These are phyloP conservation scores for Pheosia tremula DNA, from an alignment of 2,888 invertebrate species.

Conservation along the genomic window DNA sequence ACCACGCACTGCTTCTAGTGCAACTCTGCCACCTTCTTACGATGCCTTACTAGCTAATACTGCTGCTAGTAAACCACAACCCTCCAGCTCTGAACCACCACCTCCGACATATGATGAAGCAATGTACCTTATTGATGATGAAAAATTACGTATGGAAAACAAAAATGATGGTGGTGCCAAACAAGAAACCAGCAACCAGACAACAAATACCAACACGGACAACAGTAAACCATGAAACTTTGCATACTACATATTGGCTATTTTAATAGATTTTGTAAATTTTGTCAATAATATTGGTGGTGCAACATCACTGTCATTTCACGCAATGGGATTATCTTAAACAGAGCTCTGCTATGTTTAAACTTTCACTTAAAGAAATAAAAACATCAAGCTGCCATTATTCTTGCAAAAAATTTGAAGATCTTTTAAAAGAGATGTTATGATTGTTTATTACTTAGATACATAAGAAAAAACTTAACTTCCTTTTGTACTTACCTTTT, in stretches of 20 bases:
- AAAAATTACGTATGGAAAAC: slow-evolving; percentile 60
- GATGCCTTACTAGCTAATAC: slow-evolving; percentile 82
- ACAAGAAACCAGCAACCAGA: slow-evolving; percentile 68
- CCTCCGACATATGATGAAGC: slow-evolving; percentile 88
- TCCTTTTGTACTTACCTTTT: slow-evolving; percentile 78
- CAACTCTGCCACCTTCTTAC: slow-evolving; percentile 86
- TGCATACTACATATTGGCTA: slow-evolving; percentile 19
- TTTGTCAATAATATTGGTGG: too few relatives aligned
- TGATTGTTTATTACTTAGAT: slow-evolving; percentile 49
- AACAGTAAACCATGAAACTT: slow-evolving; percentile 67
- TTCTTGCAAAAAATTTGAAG: too few relatives aligned
- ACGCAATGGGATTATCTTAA: too few relatives aligned
- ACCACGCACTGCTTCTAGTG: slow-evolving; percentile 83
- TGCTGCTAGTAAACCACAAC: slow-evolving; percentile 69
- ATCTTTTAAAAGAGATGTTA: too few relatives aligned
- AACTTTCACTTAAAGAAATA: too few relatives aligned
- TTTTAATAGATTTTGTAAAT: too few relatives aligned
- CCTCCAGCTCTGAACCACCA: slow-evolving; percentile 82
- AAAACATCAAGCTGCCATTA: too few relatives aligned
- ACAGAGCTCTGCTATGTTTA: too few relatives aligned
- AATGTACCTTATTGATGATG: slow-evolving; percentile 81
- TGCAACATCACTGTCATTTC: too few relatives aligned
- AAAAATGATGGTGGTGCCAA: slow-evolving; percentile 66
- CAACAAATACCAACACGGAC: slow-evolving; percentile 54
- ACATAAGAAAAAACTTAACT: slow-evolving; percentile 71